These are phyloP conservation scores for Pristionchus exspectatus DNA, from an alignment of 2,888 invertebrate species.

Conservation along the genomic window DNA sequence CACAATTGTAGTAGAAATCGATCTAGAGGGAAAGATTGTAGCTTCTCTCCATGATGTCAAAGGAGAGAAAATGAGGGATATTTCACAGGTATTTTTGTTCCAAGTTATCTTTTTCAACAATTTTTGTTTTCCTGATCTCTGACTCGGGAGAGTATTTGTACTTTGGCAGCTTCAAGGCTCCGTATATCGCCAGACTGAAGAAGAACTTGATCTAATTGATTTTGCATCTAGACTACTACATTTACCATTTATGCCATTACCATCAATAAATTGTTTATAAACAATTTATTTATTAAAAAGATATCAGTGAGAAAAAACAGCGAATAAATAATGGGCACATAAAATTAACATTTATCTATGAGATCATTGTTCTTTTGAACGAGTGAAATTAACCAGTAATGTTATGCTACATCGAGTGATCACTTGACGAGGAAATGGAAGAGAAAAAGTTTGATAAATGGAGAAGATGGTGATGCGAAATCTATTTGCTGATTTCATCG, in stretches of 20 bases:
- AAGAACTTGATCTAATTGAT: neutral
- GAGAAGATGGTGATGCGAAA: neutral
- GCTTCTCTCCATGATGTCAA: slow-evolving; percentile 71
- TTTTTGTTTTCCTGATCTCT: slow-evolving; percentile 60
- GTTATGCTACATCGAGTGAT: too few species aligned
- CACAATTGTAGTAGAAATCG: slow-evolving; percentile 64
- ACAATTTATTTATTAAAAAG: too few species aligned
- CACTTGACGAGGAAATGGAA: too few species aligned
- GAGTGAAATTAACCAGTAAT: too few species aligned
- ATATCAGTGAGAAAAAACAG: too few species aligned
- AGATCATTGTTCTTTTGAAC: too few species aligned
- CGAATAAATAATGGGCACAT: too few species aligned
- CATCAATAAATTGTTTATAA: too few species aligned
- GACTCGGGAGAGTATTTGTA: slow-evolving; percentile 67
- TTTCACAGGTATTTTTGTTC: slow-evolving; percentile 67
- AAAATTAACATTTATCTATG: too few species aligned
- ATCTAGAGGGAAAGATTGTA: slow-evolving; percentile 66
- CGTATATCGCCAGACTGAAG: slow-evolving; percentile 65
- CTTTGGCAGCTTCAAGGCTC: slow-evolving; percentile 72
- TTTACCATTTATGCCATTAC: too few species aligned
- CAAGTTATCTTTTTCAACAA: too few species aligned
- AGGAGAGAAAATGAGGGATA: slow-evolving; percentile 68
- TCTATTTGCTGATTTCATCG: slow-evolving; percentile 34
- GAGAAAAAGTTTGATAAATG: neutral
- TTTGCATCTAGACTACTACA: too few species aligned